phyloP scores from a whole-genome alignment of 2,797 vertebrate genomes.

The Clamator glandarius region DNA sequence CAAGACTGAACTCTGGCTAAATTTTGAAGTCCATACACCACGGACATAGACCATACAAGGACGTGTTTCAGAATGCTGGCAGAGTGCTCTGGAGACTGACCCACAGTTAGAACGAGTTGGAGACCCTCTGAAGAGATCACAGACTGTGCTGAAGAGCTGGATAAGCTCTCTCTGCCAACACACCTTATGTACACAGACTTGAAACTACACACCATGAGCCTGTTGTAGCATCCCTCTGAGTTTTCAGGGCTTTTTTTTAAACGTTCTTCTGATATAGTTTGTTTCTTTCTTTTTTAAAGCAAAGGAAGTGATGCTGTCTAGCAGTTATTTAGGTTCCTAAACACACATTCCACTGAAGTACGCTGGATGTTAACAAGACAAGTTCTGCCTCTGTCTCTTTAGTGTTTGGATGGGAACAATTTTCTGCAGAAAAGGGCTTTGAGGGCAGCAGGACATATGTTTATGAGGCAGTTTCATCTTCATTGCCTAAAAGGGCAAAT shows the following conservation, averaged over 20 bases:
- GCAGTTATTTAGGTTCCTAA: not conserved
- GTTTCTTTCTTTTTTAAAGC: not conserved
- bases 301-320: not conserved
- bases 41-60: rapidly evolving
- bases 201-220: not conserved
- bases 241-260: not conserved
- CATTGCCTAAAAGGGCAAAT: slow-evolving; percentile 32
- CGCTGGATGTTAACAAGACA: not conserved
- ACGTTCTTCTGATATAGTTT: not conserved
- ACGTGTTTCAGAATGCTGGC: not conserved
- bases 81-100: not conserved
- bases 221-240: not conserved
- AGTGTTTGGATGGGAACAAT: not conserved
- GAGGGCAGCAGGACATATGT: slow-evolving; percentile 58
- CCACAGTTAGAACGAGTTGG: not conserved
- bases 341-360: not conserved
- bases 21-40: rapidly evolving
- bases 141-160: not conserved
- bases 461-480: slow-evolving; percentile 53
- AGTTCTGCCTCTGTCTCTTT: slow-evolving; percentile 17
- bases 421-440: not conserved
- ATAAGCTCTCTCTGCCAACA: not conserved
- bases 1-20: not conserved
- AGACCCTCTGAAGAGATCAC: not conserved
- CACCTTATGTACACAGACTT: not conserved